These are phyloP conservation scores for Trichogramma dendrolimi DNA, from an alignment of 2,888 invertebrate genomes.

Conservation along the genomic window DNA sequence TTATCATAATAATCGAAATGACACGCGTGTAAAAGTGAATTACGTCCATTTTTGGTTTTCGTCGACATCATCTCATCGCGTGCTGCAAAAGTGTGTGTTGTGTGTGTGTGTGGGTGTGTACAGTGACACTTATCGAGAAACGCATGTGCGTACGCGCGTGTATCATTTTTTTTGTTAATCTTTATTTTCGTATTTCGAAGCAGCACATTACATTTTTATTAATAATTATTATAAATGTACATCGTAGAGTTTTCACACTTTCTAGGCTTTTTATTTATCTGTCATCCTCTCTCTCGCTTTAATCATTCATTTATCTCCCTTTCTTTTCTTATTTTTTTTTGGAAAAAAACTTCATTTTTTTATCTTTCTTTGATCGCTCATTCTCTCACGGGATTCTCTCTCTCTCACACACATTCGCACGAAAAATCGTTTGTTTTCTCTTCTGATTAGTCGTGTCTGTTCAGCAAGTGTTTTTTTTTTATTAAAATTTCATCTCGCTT, in stretches of 20 bases:
- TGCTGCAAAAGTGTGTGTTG: too few relatives aligned
- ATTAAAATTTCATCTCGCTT: constrained; percentile 15
- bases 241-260: constrained; percentile 22
- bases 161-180: constrained; percentile 17
- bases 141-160: constrained; percentile 12
- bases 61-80: too few relatives aligned
- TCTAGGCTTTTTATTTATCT: constrained; percentile 2
- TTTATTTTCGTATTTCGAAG: constrained; percentile 21
- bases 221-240: constrained; percentile 26
- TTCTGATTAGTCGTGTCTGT: too few relatives aligned
- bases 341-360: not conserved
- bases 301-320: constrained; percentile 8
- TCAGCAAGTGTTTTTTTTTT: not conserved
- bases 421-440: too few relatives aligned
- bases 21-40: too few relatives aligned
- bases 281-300: constrained; percentile 11
- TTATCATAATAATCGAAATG: too few relatives aligned
- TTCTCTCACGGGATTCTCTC: too few relatives aligned
- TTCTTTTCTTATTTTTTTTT: not conserved
- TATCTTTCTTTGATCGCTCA: not conserved
- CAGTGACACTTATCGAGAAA: not conserved
- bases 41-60: too few relatives aligned
- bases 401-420: too few relatives aligned
- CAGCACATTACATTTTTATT: constrained; percentile 18
- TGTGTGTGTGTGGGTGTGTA: too few relatives aligned